Evolutionary conservation across 2,888 invertebrate species (phyloP), one percentile per base, ranked within the genome.

Genomic region (Tenthredo scrophulariae): DNA sequence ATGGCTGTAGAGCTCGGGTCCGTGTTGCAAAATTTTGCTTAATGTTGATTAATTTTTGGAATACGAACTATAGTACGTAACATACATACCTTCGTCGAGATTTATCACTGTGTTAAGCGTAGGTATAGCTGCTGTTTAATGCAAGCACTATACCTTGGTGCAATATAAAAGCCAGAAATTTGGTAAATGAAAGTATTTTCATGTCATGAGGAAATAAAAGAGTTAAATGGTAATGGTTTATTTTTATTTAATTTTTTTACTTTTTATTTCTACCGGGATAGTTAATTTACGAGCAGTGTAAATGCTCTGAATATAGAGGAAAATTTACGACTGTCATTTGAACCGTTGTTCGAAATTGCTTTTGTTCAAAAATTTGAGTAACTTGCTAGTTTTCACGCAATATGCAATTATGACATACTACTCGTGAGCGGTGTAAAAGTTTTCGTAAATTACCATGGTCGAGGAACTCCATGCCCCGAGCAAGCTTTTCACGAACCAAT

Each of bases 341-440:
- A 74, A 74, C 72, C 72, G 72, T 74, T 74, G 72, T 74, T 74
- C 43, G 72, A 74, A 74, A 43, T 22, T 40, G 22, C 22, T n/a
- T 43, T 43, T 26, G 72, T 26, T 74, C 72, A 10, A 43, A 74
- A 26, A 43, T 74, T 74, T 43, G 72, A 74, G 29, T 43, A 74
- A 74, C 18, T 43, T 54, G n/a, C 72, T 22, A 74, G 67, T 67
- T 67, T 67, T 67, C 67, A 33, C 67, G 67, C 29, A 43, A 40
- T 43, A 74, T 43, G 43, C 43, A 43, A 43, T 74, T 74, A 74
- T 74, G 10, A 40, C 22, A 37, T 43, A 67, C 18, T 74, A 29
- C 70, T 40, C 67, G 40, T n/a, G n/a, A 13, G 40, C 29, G 40
- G n/a, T 43, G 43, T 74, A n/a, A 74, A 74, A 43, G 10, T 43